These are phyloP conservation scores for Neuroscelio doddi DNA, from an alignment of 2,888 invertebrate species.

Conservation along the genomic window DNA sequence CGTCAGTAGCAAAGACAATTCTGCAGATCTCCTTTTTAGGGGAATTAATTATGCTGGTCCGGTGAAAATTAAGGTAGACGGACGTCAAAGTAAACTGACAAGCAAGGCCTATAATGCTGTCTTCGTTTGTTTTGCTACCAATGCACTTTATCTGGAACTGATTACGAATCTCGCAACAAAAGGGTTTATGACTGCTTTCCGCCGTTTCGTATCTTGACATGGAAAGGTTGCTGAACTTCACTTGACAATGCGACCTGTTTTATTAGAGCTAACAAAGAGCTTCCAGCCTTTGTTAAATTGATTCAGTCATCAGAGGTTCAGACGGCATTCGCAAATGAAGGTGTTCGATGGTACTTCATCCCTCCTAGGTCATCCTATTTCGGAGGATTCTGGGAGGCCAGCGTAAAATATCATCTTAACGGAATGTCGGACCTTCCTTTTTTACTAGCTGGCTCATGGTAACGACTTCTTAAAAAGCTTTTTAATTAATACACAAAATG, in stretches of 20 bases:
- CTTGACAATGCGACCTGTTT: conserved; percentile 10
- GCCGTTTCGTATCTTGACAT: conserved; percentile 1
- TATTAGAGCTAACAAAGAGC: conserved; percentile 3
- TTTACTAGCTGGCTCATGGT: too few relatives aligned
- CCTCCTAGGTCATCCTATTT: conserved; percentile 6
- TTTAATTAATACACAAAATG: too few relatives aligned
- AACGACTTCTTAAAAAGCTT: too few relatives aligned
- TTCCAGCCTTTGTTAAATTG: background rate
- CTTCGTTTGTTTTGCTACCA: background rate
- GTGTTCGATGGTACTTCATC: conserved; percentile 4
- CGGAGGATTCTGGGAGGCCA: conserved; percentile 10
- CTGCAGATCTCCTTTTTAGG: too few relatives aligned
- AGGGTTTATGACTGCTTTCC: background rate
- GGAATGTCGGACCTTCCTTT: too few relatives aligned
- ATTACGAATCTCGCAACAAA: background rate
- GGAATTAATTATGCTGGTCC: conserved; percentile 16
- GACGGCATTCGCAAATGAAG: background rate
- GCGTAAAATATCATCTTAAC: too few relatives aligned
- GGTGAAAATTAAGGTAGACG: background rate
- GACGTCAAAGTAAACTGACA: background rate
- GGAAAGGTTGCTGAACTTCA: conserved; percentile 4
- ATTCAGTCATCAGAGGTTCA: background rate
- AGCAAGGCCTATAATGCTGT: background rate
- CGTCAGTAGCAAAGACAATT: too few relatives aligned
- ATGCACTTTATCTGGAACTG: conserved; percentile 1